Percentiles rank a stretch among this genome's conserved stretches.
phyloP scores from a whole-genome alignment of 2,113 vertebrate species.

The Pituophis catenifer region DNA sequence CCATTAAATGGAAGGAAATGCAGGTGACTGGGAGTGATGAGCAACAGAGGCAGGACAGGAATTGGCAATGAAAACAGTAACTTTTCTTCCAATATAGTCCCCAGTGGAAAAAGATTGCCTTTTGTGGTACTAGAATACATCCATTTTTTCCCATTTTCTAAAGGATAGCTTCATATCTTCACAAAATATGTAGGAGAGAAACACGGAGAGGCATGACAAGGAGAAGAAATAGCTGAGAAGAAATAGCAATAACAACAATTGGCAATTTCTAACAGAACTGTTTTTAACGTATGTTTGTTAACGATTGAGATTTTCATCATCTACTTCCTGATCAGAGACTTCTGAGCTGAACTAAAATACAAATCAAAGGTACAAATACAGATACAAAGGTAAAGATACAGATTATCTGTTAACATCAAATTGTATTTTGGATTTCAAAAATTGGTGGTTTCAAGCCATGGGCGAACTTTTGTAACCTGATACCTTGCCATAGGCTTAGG shows the following conservation, averaged over 20 bases:
- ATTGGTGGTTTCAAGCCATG: conserved; percentile 34
- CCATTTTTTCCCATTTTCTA: neutral
- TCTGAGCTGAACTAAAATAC: neutral
- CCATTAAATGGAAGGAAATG: neutral
- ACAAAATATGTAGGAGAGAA: neutral
- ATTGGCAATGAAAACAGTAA: neutral
- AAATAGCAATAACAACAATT: neutral
- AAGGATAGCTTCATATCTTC: neutral
- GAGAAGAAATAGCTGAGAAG: neutral
- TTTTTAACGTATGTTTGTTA: neutral
- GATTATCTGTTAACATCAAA: neutral
- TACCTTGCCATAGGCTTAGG: conserved; percentile 67
- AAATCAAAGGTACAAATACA: neutral
- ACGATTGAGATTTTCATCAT: neutral
- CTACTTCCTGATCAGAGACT: neutral
- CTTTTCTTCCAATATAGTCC: neutral
- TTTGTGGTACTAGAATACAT: neutral
- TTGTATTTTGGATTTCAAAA: neutral
- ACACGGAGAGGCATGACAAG: neutral
- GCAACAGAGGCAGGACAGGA: neutral
- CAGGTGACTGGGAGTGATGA: neutral
- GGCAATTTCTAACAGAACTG: neutral
- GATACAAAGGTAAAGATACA: neutral
- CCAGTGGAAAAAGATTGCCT: neutral
- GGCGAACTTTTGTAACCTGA: conserved; percentile 65